A percentile compares a stretch with the other conserved stretches of the same genome.
Conservation (phyloP, 2,113 vertebrate species). For the Apteryx owenii region DNA sequence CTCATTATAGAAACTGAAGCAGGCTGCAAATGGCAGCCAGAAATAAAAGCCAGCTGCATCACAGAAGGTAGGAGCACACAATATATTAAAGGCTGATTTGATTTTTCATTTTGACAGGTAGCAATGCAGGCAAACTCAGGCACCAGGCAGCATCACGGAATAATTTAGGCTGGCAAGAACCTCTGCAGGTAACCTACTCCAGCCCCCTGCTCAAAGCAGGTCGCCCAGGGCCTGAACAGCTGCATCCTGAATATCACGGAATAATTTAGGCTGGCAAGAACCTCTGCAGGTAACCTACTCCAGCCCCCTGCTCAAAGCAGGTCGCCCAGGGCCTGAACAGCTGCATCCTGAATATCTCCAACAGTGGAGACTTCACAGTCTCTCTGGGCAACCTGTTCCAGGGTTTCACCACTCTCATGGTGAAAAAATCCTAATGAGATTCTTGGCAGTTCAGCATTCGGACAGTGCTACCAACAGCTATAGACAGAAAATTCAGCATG, state of each 20-base stretch:
- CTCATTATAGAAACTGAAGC: background rate
- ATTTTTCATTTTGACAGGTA: background rate
- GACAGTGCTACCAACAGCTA: background rate
- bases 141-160: background rate
- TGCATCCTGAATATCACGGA: background rate
- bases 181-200: background rate
- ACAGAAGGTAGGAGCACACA: background rate
- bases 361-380: background rate
- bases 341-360: background rate
- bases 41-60: background rate
- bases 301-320: background rate
- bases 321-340: background rate
- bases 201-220: background rate
- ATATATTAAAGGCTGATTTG: background rate
- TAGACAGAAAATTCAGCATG: fast-evolving
- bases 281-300: background rate
- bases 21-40: background rate
- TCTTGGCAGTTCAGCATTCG: background rate
- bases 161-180: background rate
- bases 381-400: background rate
- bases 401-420: background rate
- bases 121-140: background rate
- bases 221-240: no score
- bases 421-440: background rate
- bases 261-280: background rate